phyloP scores from a whole-genome alignment of 2,797 vertebrate genomes.

The Sebastes ruberrimus region DNA sequence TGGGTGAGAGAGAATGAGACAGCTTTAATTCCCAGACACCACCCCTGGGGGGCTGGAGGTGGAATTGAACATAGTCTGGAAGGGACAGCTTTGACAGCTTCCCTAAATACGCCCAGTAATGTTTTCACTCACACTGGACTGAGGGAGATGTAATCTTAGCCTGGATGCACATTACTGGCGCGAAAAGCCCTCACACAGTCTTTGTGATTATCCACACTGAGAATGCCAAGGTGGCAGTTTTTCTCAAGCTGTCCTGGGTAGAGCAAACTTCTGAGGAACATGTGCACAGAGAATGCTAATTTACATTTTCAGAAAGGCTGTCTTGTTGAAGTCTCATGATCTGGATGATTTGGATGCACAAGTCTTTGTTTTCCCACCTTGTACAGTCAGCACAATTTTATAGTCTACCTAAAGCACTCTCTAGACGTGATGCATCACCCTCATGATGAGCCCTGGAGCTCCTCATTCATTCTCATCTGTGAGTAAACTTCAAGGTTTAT shows the following conservation, averaged over 20 bases:
- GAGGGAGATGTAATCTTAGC: constrained; percentile 58
- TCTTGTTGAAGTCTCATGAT: constrained; percentile 2
- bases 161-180: constrained; percentile 42
- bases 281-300: constrained; percentile 1
- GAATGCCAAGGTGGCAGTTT: constrained; percentile 4
- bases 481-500: constrained; percentile 38
- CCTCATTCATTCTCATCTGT: constrained; percentile 40
- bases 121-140: constrained; percentile 66
- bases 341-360: background rate
- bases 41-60: constrained; percentile 65
- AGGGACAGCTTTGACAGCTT: constrained; percentile 76
- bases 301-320: constrained; percentile 15
- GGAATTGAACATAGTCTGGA: constrained; percentile 75
- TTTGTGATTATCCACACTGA: constrained; percentile 27
- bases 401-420: constrained; percentile 15
- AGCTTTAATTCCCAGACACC: constrained; percentile 74
- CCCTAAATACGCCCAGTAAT: constrained; percentile 72
- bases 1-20: constrained; percentile 64
- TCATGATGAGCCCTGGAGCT: constrained; percentile 8
- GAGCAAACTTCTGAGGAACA: constrained; percentile 21
- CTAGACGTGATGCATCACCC: constrained; percentile 35
- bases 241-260: constrained; percentile 4
- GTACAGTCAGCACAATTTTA: constrained; percentile 47
- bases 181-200: constrained; percentile 5
- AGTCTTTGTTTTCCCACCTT: constrained; percentile 13